Base-by-base conservation (phyloP, 2,113 vertebrate species). In the Hippocampus comes region DNA sequence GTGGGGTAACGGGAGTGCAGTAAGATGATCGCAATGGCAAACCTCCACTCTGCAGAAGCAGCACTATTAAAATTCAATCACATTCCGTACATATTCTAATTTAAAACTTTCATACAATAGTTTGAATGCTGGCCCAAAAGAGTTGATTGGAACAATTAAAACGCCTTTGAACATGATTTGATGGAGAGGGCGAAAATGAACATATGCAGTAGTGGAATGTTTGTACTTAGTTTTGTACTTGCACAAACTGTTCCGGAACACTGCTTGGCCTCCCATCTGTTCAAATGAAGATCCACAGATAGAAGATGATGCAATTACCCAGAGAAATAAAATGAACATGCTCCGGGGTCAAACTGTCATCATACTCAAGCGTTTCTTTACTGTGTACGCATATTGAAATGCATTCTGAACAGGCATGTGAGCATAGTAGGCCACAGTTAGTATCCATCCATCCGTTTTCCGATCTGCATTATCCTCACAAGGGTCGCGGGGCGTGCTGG, bases 41-140 rank as follows among this genome's bases (percentile, higher is more conserved):
- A 5, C 43, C 68, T 59, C 34, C 10, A 83, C 79, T 72, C 65
- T 70, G 70, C 48, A 82, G 25, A 71, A 63, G 46, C 18, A 79
- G 71, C 42, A 18, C 46, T 1, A 82, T 79, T 81, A 80, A 77
- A 86, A 84, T 80, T 57, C 63, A 79, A 84, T 88, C 67, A 78
- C 59, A 82, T 66, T 67, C 67, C 51, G 4, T 43, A 21, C 34
- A 67, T 71, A 79, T 27, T 72, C 66, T 66, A 27, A 10, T 82
- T 75, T 68, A 14, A n/a, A 72, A 63, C 63, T 67, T 74, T 70
- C 20, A 2, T 48, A 21, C n/a, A 63, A 65, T 80, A 73, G 86
- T 84, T 83, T 74, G 83, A 79, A 51, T 72, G 20, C 38, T 21
- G n/a, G 63, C 72, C 72, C 1, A 41, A 63, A 55, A 75, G 11